Base-by-base conservation (phyloP, 2,113 vertebrate genomes). In the Sula dactylatra region DNA sequence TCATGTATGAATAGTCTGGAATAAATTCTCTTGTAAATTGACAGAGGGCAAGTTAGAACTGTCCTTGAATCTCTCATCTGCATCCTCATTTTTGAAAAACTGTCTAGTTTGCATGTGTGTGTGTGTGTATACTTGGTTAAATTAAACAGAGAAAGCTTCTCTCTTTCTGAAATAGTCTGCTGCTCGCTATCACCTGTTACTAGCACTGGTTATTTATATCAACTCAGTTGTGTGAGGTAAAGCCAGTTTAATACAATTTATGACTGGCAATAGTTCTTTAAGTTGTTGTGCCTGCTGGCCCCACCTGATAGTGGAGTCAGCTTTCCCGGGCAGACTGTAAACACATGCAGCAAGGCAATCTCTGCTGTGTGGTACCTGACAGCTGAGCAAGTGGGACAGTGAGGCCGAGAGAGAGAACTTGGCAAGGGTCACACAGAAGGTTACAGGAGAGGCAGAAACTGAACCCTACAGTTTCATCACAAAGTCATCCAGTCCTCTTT, bases 21-120 rank as follows among this genome's bases (percentile, higher is more conserved):
- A 98, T 98, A 97, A 97, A 98, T 98, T 98, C 97, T 94, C 92
- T 56, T 77, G 95, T 80, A 96, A 97, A 97, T 95, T 98, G 98
- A 98, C 97, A 98, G 98, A 98, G 98, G 97, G 96, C 98, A 98
- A 94, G 97, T 81, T 86, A 97, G 96, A 45, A 97, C 97, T 98
- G 98, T 98, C 98, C 98, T 98, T 98, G 97, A 97, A 94, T 90
- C 96, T 97, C 93, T 97, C 96, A 95, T 98, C 98, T 98, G 97
- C 97, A 96, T 97, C 95, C 94, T 97, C 93, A 67, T 94, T 97
- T 97, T 94, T 97, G 96, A 98, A 97, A 97, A 97, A 96, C 94
- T 97, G 97, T 98, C 97, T 97, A 59, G 94, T 91, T 95, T 55
- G n/a, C 9, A 55, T 62, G 79, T 21, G 47, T 61, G 85, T 49